Conservation (phyloP, 1,140 invertebrate species). For the Yoshiicerus persimilis region DNA sequence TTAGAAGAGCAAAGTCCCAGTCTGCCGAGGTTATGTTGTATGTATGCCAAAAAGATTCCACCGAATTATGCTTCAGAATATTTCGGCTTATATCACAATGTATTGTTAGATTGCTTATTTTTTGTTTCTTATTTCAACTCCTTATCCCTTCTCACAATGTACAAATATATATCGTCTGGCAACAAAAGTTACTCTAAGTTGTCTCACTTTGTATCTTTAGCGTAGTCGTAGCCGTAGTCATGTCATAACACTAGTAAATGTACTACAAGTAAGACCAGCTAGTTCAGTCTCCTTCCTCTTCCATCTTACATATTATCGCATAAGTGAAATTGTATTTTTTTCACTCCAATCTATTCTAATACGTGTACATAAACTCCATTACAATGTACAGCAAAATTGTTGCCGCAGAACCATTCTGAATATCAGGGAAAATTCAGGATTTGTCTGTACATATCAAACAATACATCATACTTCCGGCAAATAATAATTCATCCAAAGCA, state of each 20-base stretch:
- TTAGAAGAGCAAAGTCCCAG: too few species aligned
- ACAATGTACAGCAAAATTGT: not conserved
- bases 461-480: too few species aligned
- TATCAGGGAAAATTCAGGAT: too few species aligned
- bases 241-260: not conserved
- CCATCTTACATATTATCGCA: not conserved
- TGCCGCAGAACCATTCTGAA: too few species aligned
- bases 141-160: not conserved
- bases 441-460: too few species aligned
- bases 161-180: not conserved
- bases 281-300: not conserved
- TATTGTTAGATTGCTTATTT: slow-evolving; percentile 2
- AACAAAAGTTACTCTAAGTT: not conserved
- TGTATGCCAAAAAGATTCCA: slow-evolving; percentile 5
- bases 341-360: not conserved
- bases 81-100: not conserved
- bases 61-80: not conserved
- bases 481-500: too few species aligned
- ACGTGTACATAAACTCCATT: not conserved
- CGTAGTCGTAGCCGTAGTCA: not conserved
- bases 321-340: not conserved
- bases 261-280: not conserved
- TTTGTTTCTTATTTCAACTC: slow-evolving; percentile 13
- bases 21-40: not conserved
- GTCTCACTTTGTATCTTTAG: slow-evolving; percentile 1